Conservation (phyloP, 2,888 invertebrate species). For the Diplolepis rosae region DNA sequence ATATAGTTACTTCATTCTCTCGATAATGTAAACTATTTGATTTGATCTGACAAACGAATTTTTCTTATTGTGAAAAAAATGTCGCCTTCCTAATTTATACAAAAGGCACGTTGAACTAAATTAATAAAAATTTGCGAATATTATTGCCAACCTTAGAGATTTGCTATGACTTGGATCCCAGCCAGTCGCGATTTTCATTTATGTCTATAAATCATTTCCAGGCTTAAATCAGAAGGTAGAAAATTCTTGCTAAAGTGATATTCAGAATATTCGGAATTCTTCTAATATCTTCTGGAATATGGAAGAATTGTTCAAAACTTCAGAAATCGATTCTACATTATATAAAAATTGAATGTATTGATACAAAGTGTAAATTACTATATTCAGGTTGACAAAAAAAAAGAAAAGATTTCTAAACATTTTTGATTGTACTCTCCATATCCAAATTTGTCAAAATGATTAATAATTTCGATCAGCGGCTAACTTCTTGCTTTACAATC, state of each 20-base stretch:
- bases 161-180: constrained; percentile 2
- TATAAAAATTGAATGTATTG: no score
- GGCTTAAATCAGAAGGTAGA: neutral
- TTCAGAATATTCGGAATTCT: no score
- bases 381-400: no score
- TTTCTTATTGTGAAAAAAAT: neutral
- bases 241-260: neutral
- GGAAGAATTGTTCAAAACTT: no score
- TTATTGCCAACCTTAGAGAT: neutral
- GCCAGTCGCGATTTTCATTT: constrained; percentile 15
- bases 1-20: neutral
- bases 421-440: no score
- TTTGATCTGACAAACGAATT: neutral
- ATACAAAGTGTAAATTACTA: no score
- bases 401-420: no score
- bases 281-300: no score
- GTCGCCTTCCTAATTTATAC: neutral
- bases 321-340: no score
- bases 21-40: neutral
- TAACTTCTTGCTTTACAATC: no score
- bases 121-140: neutral
- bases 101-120: neutral
- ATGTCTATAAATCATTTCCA: constrained; percentile 13
- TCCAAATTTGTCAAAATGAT: no score
- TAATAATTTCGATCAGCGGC: no score